These are phyloP conservation scores for Avahi laniger DNA, from an alignment of 2,797 vertebrate species.

Conservation along the genomic window DNA sequence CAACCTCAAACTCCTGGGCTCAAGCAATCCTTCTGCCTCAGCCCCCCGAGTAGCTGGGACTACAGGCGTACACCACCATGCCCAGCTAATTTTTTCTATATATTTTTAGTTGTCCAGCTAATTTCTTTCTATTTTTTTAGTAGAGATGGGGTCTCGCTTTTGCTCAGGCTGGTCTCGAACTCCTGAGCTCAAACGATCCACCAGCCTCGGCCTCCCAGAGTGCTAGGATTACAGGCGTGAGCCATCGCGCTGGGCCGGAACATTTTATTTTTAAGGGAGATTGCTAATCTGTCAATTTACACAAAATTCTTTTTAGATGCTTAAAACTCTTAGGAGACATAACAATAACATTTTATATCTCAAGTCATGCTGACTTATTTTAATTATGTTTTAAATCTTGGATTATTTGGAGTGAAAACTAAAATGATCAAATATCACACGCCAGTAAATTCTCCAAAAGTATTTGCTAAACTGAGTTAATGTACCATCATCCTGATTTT, in stretches of 20 bases:
- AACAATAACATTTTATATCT: background rate
- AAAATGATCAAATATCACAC: background rate
- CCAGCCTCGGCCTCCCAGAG: too few species aligned
- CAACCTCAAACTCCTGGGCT: too few species aligned
- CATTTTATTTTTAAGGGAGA: background rate
- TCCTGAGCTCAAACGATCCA: too few species aligned
- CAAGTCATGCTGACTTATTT: constrained; percentile 4
- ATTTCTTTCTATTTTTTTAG: too few species aligned
- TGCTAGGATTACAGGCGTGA: too few species aligned
- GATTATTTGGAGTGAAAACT: constrained; percentile 19
- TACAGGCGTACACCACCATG: too few species aligned
- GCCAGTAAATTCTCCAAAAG: constrained; percentile 5
- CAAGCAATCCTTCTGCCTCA: too few species aligned
- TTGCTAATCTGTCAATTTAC: constrained; percentile 3
- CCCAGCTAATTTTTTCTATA: too few species aligned
- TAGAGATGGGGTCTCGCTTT: too few species aligned
- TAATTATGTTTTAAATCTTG: constrained; percentile 25
- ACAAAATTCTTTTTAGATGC: constrained; percentile 28
- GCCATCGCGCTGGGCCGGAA: background rate
- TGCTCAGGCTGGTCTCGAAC: too few species aligned
- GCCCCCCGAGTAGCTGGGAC: too few species aligned
- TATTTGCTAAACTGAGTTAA: constrained; percentile 11
- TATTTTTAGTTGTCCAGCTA: too few species aligned
- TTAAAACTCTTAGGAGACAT: background rate
- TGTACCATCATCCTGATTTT: constrained; percentile 48